Base-by-base conservation (phyloP, 2,797 vertebrate genomes). In the Oryzias sinensis region DNA sequence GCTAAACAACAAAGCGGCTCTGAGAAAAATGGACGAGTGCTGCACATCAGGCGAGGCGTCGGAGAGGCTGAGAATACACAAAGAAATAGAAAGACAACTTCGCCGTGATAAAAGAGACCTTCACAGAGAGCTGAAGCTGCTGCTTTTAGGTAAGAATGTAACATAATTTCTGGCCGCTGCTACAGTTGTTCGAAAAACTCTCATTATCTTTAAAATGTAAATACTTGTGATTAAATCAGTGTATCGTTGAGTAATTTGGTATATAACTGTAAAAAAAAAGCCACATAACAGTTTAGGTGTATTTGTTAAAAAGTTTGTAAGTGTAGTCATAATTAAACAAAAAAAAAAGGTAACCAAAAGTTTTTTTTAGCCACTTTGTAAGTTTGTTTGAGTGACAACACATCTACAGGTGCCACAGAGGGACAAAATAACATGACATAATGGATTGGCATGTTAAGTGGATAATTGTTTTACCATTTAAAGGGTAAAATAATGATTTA, bases 81-180 rank as follows among this genome's bases (percentile, higher is more conserved):
- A 62, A 2, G 92, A 93, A 55, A 96, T 96, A 33, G 94, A 97
- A 76, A 88, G 80, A 42, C 92, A 93, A 72, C 89, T 97, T 7
- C 89, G 87, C 0, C 86, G 76, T 1, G 92, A 96, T 61, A 93
- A 91, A 66, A 76, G 47, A 5, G 72, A 89, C 0, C 84, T 87
- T 3, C 61, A 85, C 1, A 73, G 83, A 13, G 92, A 95, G 61
- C 49, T 95, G 29, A 96, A 95, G 82, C 67, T 96, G 66, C 88
- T 97, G 64, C 90, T 95, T 27, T 80, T 97, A 70, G 95, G 95
- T 96, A 88, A 93, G 94, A 37, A 37, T 37, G 2, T 11, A 13
- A 37, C 33, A 11, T 22, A 2, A 37, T 11, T 37, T 37, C 11
- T 9, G 9, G 9, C 33, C 33, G 33, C 5, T 6, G 5, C 33